phyloP scores from a whole-genome alignment of 2,113 vertebrate species.

The Dinomys branickii region DNA sequence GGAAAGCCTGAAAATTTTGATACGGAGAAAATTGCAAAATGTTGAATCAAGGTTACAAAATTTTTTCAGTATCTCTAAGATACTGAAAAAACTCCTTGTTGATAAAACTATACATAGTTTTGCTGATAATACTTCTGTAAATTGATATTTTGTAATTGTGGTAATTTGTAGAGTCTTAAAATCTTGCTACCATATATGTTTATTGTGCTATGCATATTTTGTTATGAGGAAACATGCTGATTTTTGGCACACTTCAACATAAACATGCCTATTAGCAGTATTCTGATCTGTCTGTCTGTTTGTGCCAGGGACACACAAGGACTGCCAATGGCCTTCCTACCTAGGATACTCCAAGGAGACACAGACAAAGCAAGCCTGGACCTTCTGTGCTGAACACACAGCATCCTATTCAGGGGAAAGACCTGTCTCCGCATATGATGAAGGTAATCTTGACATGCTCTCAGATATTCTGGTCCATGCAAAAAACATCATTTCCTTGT shows the following conservation, averaged over 20 bases:
- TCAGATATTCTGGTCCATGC: neutral
- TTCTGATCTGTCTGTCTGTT: conserved; percentile 26
- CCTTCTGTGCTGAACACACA: neutral
- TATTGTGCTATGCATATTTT: conserved; percentile 53
- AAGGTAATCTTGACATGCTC: too few relatives aligned
- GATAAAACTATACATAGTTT: neutral
- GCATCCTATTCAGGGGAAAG: neutral
- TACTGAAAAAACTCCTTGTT: neutral
- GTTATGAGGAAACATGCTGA: conserved; percentile 58
- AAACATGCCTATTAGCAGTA: neutral
- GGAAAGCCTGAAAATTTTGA: neutral
- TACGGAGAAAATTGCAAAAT: neutral
- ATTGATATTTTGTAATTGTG: neutral
- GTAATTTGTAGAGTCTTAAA: neutral
- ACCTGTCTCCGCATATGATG: fast-evolving
- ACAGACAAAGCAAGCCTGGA: neutral
- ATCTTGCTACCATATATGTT: neutral
- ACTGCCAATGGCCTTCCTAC: neutral
- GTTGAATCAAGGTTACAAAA: neutral
- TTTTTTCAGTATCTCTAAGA: neutral
- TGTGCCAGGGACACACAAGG: neutral
- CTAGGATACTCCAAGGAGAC: neutral
- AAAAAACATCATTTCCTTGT: neutral
- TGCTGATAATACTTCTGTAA: neutral
- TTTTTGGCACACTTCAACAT: conserved; percentile 36